phyloP scores from a whole-genome alignment of 2,797 vertebrate genomes.

The Psittacula derbiana region DNA sequence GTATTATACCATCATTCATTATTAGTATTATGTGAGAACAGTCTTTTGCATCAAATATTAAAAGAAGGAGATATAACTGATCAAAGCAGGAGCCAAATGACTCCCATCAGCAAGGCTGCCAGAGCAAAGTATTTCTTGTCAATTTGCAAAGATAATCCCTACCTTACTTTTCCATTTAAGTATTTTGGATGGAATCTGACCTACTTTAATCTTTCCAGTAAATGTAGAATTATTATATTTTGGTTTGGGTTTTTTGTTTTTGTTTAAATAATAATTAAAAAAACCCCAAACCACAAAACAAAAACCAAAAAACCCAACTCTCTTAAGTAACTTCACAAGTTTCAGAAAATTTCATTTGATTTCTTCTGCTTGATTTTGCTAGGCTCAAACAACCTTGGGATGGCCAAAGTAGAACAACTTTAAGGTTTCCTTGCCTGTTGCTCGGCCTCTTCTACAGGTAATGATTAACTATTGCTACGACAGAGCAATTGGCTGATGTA shows the following conservation, averaged over 20 bases:
- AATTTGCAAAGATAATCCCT: neutral
- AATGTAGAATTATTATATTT: neutral
- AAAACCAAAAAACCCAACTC: neutral
- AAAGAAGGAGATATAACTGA: neutral
- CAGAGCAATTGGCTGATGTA: neutral
- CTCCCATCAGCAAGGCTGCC: neutral
- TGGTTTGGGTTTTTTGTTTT: neutral
- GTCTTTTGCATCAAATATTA: neutral
- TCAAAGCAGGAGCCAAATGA: neutral
- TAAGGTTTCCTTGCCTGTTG: neutral
- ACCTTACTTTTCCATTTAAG: neutral
- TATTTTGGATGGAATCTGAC: neutral
- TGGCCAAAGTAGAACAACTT: neutral
- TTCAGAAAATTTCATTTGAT: neutral
- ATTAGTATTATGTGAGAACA: neutral
- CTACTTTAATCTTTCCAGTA: neutral
- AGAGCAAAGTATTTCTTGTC: neutral
- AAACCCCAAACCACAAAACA: neutral
- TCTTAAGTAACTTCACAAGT: neutral
- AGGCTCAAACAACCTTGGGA: neutral
- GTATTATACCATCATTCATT: neutral
- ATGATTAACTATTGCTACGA: neutral
- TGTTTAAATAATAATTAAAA: neutral
- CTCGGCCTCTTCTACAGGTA: neutral
- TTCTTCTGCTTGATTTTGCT: neutral